These are phyloP conservation scores for Antigone vipio DNA, from an alignment of 2,113 vertebrate genomes.

Conservation along the genomic window DNA sequence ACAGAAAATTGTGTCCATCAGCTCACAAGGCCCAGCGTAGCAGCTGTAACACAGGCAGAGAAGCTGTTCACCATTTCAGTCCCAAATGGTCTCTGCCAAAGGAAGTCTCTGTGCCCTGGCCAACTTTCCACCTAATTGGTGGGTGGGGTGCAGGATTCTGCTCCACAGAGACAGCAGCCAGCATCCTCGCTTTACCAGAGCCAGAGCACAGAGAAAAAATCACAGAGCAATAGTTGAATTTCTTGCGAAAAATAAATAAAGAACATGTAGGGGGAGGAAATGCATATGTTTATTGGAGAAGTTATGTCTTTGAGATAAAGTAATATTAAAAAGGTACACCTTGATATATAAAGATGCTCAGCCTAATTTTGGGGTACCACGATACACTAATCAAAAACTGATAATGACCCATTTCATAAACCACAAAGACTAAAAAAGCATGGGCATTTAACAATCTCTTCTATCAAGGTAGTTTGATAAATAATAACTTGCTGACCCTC, in stretches of 20 bases:
- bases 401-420: not conserved
- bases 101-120: not conserved
- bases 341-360: not conserved
- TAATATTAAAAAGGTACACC: not conserved
- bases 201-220: not conserved
- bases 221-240: not conserved
- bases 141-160: not conserved
- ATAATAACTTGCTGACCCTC: not conserved
- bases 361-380: not conserved
- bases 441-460: not conserved
- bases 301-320: not conserved
- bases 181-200: not conserved
- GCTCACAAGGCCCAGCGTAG: not conserved
- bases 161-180: not conserved
- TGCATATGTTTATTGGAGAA: not conserved
- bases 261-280: not conserved
- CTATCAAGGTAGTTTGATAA: not conserved
- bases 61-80: not conserved
- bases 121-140: accelerated
- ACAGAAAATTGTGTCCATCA: not conserved
- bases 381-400: not conserved
- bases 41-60: not conserved
- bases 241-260: not conserved
- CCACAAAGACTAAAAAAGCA: not conserved
- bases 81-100: not conserved